Base-by-base conservation (phyloP, 2,113 vertebrate species). In the Pelvicachromis taeniatus region DNA sequence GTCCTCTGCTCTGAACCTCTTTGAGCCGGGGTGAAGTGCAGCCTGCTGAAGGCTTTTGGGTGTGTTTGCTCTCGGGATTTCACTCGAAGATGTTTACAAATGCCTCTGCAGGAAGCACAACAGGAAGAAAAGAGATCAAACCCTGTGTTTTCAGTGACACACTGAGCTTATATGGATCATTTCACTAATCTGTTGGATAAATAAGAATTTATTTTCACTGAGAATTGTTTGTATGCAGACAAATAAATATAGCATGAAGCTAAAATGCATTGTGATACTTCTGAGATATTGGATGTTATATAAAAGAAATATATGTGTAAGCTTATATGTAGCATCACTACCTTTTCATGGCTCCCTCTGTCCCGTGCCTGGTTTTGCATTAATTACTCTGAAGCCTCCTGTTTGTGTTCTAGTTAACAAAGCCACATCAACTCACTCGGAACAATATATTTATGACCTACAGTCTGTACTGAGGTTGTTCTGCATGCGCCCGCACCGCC, bases 361-460 rank as follows among this genome's bases (percentile, higher is more conserved):
- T 96, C 94, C 90, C 93, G 92, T 91, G 89, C 94, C 94, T 96
- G 94, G 95, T 94, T 96, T 97, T 96, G 96, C 96, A 97, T 97
- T 97, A 95, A 97, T 97, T 96, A 97, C 96, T 94, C 93, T 96
- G 95, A 96, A 95, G 94, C 95, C 80, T 92, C 96, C 95, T 94
- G 93, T 96, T 96, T 96, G 87, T 96, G 96, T 84, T 88, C 96
- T 95, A 93, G 84, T 97, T 97, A 97, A 97, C 97, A 98, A 98
- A 98, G 96, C 96, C 96, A 96, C 97, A 97, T 97, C 97, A 97
- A 16, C 90, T 84, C 91, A 65, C 85, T 82, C 78, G 12, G 17
- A 54, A 56, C 87, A 98, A 99, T 97, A 98, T 98, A 98, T 99
- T 99, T 99, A 99, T 98, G 97, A 97, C 97, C 97, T 96, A 88